Evolutionary conservation across 2,888 invertebrate genomes (phyloP), one percentile per base, ranked within the genome.

Genomic region (Drosophila kokeensis): DNA sequence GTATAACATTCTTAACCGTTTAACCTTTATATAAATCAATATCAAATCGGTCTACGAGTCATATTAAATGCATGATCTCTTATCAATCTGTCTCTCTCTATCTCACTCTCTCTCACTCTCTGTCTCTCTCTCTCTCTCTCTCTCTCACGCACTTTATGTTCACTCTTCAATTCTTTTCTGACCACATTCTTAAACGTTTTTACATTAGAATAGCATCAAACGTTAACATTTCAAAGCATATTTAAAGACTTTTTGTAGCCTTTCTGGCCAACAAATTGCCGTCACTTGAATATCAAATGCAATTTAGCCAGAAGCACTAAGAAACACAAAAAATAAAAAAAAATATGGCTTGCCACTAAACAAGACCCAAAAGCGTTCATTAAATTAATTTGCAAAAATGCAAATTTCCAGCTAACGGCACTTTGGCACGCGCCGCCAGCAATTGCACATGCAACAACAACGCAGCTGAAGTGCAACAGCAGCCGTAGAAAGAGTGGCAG

Each of bases 351-450:
- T 78, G 88, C 83, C 87, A 81, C 87, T 81, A 87, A 89, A 76
- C 76, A 81, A 71, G 73, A 77, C 83, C 75, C 58, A 73, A 88
- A 90, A 81, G 83, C 81, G 82, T 87, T 87, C 89, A 89, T 87
- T 87, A 87, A 90, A 90, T 90, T 87, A 90, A 83, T 87, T 90
- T 90, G 89, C 79, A 81, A 88, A 86, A 88, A 88, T 88, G 90
- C 89, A 88, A 87, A 87, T 90, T 84, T 87, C 40, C 79, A 76
- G 67, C 86, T 83, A 87, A 89, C 87, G 76, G 75, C 89, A 88
- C 87, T 88, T 88, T 75, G 89, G 89, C 87, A 88, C 89, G 87
- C 87, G 81, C 81, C 77, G 68, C n/a, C 62, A 32, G 74, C 75
- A 79, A 68, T 72, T 71, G 50, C 48, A 73, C 65, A 52, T 72